Evolutionary conservation across 2,113 vertebrate species (phyloP).

Genomic region (Dolichotis patagonum): DNA sequence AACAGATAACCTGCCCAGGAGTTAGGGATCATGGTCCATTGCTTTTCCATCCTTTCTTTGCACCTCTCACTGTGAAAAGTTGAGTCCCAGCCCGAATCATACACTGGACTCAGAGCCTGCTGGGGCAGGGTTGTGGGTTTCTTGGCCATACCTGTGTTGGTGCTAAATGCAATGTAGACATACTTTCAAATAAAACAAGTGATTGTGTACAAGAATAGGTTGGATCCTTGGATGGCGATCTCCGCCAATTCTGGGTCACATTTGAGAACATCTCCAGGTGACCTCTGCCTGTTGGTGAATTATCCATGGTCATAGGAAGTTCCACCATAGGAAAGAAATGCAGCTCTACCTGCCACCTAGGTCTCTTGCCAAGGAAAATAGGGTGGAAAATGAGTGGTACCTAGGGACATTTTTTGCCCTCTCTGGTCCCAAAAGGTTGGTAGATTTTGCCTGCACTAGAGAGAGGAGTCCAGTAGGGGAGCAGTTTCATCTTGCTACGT

Average conservation of each 20-base stretch:
- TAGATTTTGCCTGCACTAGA: neutral
- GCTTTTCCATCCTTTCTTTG: neutral
- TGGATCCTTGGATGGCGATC: constrained; percentile 2
- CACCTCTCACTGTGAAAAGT: neutral
- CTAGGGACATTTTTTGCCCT: no score
- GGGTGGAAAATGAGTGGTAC: neutral
- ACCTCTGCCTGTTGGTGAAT: neutral
- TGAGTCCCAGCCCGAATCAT: neutral
- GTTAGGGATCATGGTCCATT: neutral
- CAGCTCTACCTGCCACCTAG: neutral
- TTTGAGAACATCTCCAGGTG: neutral
- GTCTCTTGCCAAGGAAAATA: neutral
- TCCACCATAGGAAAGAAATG: neutral
- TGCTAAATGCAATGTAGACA: constrained; percentile 53
- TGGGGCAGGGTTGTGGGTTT: constrained; percentile 71
- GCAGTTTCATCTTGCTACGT: neutral
- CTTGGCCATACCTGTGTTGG: constrained; percentile 57
- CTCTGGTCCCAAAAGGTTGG: neutral
- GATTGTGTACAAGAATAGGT: neutral
- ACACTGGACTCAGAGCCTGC: constrained; percentile 72
- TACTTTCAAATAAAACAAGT: constrained; percentile 72
- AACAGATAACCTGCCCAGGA: neutral
- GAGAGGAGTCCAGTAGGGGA: neutral
- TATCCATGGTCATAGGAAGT: neutral
- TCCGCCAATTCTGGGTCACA: neutral